Base-by-base conservation (phyloP, 1,140 invertebrate genomes). In the Chymomyza costata region DNA sequence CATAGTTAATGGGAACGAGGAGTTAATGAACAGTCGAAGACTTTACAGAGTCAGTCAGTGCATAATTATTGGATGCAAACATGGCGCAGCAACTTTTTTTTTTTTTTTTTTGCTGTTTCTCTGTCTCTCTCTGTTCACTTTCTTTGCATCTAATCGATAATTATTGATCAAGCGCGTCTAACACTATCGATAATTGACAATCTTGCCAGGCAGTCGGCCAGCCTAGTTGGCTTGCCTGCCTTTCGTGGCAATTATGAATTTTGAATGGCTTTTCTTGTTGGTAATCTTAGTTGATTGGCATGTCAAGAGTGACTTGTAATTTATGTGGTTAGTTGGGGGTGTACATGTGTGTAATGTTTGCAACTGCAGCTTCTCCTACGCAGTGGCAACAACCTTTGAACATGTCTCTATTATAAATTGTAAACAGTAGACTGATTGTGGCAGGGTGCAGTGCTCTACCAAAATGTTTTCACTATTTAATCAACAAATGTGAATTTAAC, bases 111-210 rank as follows among this genome's bases (percentile, higher is more conserved):
- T 21, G 32, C 46, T 28, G 30, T 31, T 28, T 28, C 10, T 19
- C 25, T 38, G 51, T 55, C 44, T 37, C 30, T 38, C 37, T 56
- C 35, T 45, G 16, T 53, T 57, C 37, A 51, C 69, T 62, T 62
- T 62, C 58, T 56, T 57, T 60, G 41, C 56, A 54, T 53, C 64
- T 73, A 81, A 80, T 81, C 73, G 74, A 80, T 78, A 78, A 78
- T 78, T 78, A 78, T 78, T 78, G 62, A 78, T 78, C 71, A 65
- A 65, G 62, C 62, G 34, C 48, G 54, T 21, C 55, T 32, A 70
- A 50, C 71, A 78, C 66, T 78, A 78, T 78, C 73, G 73, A 67
- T 81, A 81, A 81, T 81, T 81, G 74, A 81, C 69, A 81, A 81
- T 81, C 74, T 45, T 58, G 38, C 34, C 17, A 17, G 3, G 40